Conservation (phyloP, 2,888 invertebrate genomes). For the Ethmia dodecea region DNA sequence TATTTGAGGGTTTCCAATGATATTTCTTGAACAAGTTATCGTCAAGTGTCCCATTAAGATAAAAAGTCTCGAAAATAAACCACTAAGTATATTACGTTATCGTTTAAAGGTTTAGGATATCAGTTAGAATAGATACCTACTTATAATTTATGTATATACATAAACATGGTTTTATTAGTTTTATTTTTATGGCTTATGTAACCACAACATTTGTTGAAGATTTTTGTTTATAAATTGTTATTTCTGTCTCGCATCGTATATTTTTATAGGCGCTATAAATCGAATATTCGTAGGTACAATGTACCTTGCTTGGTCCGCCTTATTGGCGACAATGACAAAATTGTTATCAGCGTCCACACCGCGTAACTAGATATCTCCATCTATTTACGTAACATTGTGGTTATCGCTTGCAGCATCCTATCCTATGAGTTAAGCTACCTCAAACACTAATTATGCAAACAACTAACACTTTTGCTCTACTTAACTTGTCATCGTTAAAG, state of each 20-base stretch:
- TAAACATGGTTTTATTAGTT: constrained; percentile 20
- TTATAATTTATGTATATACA: constrained; percentile 11
- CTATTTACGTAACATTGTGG: constrained; percentile 47
- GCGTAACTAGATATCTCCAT: too few species aligned
- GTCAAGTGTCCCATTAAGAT: constrained; percentile 10
- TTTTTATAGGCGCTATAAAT: constrained; percentile 37
- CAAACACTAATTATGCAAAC: constrained; percentile 32
- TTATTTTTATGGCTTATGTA: constrained; percentile 9
- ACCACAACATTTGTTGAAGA: constrained; percentile 16
- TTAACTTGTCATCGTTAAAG: constrained; percentile 36
- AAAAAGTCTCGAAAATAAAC: constrained; percentile 4
- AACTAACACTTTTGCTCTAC: constrained; percentile 32
- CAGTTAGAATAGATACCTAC: neutral
- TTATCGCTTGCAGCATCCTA: constrained; percentile 38
- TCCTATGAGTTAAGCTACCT: constrained; percentile 33
- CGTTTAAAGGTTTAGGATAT: neutral
- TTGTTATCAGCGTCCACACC: too few species aligned
- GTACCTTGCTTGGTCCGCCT: constrained; percentile 22
- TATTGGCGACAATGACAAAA: constrained; percentile 23
- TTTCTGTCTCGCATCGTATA: constrained; percentile 11
- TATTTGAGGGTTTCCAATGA: too few species aligned
- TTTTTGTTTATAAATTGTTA: constrained; percentile 16
- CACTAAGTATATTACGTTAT: constrained; percentile 6
- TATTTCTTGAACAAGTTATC: constrained; percentile 9
- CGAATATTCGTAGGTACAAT: constrained; percentile 18